Conservation (phyloP, 2,113 vertebrate genomes). For the Caloenas nicobarica region DNA sequence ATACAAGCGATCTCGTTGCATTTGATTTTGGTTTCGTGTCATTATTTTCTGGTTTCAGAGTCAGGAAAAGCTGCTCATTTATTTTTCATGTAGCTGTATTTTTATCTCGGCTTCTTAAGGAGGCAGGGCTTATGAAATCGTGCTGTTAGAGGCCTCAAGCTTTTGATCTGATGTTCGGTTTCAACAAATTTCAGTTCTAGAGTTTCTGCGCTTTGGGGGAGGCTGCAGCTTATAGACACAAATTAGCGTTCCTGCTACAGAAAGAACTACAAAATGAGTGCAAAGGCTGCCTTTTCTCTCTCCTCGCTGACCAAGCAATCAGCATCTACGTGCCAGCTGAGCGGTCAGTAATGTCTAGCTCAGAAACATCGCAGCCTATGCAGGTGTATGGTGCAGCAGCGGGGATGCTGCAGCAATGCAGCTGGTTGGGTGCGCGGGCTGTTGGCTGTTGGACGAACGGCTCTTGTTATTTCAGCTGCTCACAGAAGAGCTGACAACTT, state of each 20-base stretch:
- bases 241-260: not conserved
- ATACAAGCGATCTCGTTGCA: not conserved
- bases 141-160: not conserved
- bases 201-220: not conserved
- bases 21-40: slow-evolving; percentile 27
- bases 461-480: not conserved
- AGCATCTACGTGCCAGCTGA: not conserved
- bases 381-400: rapidly evolving
- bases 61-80: slow-evolving; percentile 48
- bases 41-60: slow-evolving; percentile 52
- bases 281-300: not conserved
- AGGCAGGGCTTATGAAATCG: not conserved
- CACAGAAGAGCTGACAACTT: not conserved
- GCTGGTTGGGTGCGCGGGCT: not conserved
- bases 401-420: not conserved
- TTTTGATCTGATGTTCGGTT: not conserved
- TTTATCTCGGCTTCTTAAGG: slow-evolving; percentile 28
- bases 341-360: rapidly evolving
- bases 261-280: not conserved
- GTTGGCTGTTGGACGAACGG: not conserved
- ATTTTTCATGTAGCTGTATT: slow-evolving; percentile 57
- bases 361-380: not conserved
- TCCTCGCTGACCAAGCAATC: not conserved
- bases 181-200: not conserved
- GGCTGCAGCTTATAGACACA: not conserved